Base-by-base conservation (phyloP, 2,113 vertebrate species). In the Glareola pratincola region DNA sequence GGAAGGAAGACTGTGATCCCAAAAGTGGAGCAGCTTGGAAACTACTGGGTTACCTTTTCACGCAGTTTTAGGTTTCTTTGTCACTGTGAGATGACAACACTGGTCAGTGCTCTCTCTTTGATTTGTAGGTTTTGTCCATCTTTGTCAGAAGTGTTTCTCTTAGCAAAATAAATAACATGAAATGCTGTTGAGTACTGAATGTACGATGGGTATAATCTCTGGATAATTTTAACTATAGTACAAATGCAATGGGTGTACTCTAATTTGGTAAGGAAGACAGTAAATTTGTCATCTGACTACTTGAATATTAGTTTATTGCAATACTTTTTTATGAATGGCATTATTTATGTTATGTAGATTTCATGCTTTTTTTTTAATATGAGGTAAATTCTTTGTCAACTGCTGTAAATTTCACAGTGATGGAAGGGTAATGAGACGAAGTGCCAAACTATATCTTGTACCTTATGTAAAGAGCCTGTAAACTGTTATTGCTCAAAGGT, bases 401-500 rank as follows among this genome's bases (percentile, higher is more conserved):
- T 80, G 32, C 56, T 71, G 21, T 96, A 89, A 94, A 63, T 90
- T 89, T 94, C 39, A 95, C 26, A 56, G 54, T 90, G 56, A 97
- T 62, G 14, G 45, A 94, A 92, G 13, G 36, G 8, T 88, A 96
- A 90, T 83, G 19, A 93, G 79, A 81, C 73, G 89, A 96, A 94
- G 22, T 80, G 62, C 16, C 73, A 93, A 94, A 59, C 62, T 85
- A 14, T 43, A 43, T 92, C 18, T 18, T 62, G 14, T 68, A 90
- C 39, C 26, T 90, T 91, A 54, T 91, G 19, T 56, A 90, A 96
- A 37, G 26, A 37, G 4, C 10, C 36, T 92, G 59, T 85, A 82
- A 81, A 63, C 43, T 68, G 24, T 11, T 48, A n/a, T 60, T 83
- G 43, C 45, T 83, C 37, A 92, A 92, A 88, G 29, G 29, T 90